Evolutionary conservation across 2,113 vertebrate species (phyloP).

Genomic region (Eulemur rufifrons): DNA sequence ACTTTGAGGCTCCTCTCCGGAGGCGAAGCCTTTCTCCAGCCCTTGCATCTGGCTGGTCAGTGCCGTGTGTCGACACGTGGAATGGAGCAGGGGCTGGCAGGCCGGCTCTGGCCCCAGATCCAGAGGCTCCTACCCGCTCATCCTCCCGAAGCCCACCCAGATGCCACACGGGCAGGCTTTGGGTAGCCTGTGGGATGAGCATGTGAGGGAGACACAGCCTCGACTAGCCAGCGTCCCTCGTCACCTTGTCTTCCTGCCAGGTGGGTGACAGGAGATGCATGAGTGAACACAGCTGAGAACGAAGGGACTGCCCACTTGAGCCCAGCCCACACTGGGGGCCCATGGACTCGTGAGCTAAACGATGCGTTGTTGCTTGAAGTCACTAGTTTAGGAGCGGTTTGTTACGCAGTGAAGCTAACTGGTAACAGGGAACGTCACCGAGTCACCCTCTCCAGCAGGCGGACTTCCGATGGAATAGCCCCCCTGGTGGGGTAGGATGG

Average conservation of each 20-base stretch:
- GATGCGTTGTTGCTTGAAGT: neutral
- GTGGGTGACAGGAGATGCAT: rapidly evolving
- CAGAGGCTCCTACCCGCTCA: rapidly evolving
- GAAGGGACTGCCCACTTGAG: neutral
- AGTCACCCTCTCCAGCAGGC: neutral
- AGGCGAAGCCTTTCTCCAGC: neutral
- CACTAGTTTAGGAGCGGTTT: neutral
- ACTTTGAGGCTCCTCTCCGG: neutral
- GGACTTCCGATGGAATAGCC: too few species aligned
- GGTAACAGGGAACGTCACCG: too few species aligned
- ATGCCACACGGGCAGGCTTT: neutral
- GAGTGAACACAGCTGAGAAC: too few species aligned
- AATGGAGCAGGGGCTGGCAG: rapidly evolving
- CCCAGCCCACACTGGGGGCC: too few species aligned
- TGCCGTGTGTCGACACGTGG: neutral
- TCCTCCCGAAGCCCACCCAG: neutral
- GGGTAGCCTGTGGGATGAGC: neutral
- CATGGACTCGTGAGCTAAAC: too few species aligned
- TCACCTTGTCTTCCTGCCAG: neutral
- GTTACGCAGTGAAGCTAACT: neutral
- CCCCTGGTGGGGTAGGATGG: neutral
- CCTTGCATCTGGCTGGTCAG: neutral
- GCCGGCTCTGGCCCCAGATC: neutral
- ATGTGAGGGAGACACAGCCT: neutral
- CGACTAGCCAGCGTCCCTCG: too few species aligned